Percentiles rank a stretch among this genome's conserved stretches.
These are phyloP conservation scores for Cantharis rustica DNA, from an alignment of 2,888 invertebrate genomes.

Conservation along the genomic window DNA sequence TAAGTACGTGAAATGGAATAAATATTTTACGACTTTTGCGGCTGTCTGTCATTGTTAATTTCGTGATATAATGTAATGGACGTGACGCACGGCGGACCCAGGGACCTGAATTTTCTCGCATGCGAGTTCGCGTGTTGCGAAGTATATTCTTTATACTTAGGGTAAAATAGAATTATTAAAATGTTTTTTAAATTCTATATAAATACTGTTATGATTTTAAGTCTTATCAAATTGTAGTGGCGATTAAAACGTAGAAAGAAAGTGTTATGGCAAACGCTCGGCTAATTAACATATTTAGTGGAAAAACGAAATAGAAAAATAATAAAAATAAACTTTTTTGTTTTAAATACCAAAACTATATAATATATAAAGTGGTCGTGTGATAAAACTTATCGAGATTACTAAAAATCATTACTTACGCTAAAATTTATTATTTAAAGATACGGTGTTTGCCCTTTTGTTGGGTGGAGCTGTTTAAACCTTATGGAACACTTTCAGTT, in stretches of 20 bases:
- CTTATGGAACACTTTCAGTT: not conserved
- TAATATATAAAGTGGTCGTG: not conserved
- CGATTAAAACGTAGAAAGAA: not conserved
- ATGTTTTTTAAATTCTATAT: not conserved
- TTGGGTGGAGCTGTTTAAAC: not conserved
- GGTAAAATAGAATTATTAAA: slow-evolving; percentile 3
- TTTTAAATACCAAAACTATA: not conserved
- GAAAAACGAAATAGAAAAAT: not conserved
- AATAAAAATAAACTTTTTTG: not conserved
- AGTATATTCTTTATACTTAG: slow-evolving; percentile 15
- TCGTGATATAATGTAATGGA: slow-evolving; percentile 32
- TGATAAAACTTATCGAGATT: not conserved
- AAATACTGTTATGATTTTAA: not conserved
- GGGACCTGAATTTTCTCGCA: slow-evolving; percentile 23
- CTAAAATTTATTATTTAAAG: not conserved
- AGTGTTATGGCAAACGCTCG: not conserved
- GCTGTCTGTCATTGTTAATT: slow-evolving; percentile 34
- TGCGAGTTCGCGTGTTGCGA: slow-evolving; percentile 29
- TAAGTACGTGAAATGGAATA: slow-evolving; percentile 21
- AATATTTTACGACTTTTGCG: slow-evolving; percentile 26
- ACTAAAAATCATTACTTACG: not conserved
- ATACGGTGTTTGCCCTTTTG: not conserved
- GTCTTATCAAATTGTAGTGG: not conserved
- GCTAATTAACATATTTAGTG: not conserved
- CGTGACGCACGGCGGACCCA: slow-evolving; percentile 25